Evolutionary conservation across 2,113 vertebrate genomes (phyloP), one percentile per base, ranked within the genome.

Genomic region (Engraulis encrasicolus): DNA sequence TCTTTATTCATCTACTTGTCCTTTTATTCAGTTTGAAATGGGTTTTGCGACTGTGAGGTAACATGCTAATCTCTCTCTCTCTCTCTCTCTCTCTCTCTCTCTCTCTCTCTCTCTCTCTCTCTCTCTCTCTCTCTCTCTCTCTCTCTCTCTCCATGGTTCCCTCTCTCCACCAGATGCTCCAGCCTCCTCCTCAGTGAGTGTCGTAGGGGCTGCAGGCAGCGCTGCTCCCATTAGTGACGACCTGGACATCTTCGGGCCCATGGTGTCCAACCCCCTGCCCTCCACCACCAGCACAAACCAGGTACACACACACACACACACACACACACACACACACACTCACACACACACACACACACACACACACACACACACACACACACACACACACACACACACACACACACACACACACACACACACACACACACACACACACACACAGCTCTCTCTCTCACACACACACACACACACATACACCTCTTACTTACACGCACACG

Each of bases 261-360:
- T 99, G 98, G 96, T 99, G 54, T 99, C 98, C 85, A 99, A 99
- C 91, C 97, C 98, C 83, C 94, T 99, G 83, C 97, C 98, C 79
- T 95, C 95, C 79, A 92, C 93, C 92, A 81, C 83, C 90, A 91
- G 50, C 89, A 81, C 93, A 86, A 89, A 83, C 81, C 93, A 94
- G 81, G 83, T 91, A 87, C 18, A 48, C 38, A 49, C 50, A 40
- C 80, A 58, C 49, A 50, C 9, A 19, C 9, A 6, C 31, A 9
- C 50, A 37, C 80, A 14, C 31, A 58, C 49, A 36, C 11, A 45
- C 38, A 49, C 15, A 49, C 48, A 23, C 36, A 36, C 37, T 0
- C 50, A 58, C 80, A 18, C 37, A 61, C 11, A 71, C 58, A 27
- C 20, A 23, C 58, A 61, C 20, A 27, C 20, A 61, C 58, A 23